phyloP scores from a whole-genome alignment of 1,140 invertebrate species.

The Caenorhabditis tropicalis region DNA sequence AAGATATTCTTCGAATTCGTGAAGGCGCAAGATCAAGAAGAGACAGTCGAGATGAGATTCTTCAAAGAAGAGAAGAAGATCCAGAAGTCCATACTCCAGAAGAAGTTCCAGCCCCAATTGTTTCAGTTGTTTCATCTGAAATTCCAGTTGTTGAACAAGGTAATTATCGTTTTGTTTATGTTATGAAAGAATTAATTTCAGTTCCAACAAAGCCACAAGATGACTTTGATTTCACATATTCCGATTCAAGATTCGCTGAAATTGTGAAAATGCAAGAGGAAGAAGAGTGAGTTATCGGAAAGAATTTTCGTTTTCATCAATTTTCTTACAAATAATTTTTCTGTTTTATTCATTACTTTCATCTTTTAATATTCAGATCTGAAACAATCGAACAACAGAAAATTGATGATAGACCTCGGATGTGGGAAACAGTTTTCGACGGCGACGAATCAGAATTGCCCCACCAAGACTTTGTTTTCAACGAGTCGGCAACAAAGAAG shows the following conservation, averaged over 20 bases:
- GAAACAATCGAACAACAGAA: not conserved
- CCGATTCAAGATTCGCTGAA: conserved; percentile 44
- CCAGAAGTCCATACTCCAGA: conserved; percentile 23
- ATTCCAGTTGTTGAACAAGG: not conserved
- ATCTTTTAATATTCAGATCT: not conserved
- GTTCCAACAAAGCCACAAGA: not conserved
- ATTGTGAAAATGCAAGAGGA: conserved; percentile 41
- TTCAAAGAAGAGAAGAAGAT: conserved; percentile 28
- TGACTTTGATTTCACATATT: conserved; percentile 48
- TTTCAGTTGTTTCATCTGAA: not conserved
- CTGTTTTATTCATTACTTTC: not conserved
- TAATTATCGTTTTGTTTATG: not conserved
- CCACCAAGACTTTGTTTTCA: conserved; percentile 36
- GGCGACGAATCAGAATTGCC: conserved; percentile 47
- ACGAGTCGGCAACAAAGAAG: conserved; percentile 28
- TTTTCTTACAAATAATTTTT: not conserved
- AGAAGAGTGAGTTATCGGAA: conserved; percentile 16
- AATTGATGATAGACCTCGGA: conserved; percentile 25
- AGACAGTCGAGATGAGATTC: conserved; percentile 25
- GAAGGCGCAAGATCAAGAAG: conserved; percentile 50
- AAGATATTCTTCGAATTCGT: conserved; percentile 40
- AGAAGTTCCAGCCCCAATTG: not conserved
- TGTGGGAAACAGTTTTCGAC: conserved; percentile 57
- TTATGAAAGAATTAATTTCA: not conserved
- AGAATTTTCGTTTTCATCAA: not conserved